Evolutionary conservation across 2,113 vertebrate genomes (phyloP), one percentile per base, ranked within the genome.

Genomic region (Nannobrachium achirus): DNA sequence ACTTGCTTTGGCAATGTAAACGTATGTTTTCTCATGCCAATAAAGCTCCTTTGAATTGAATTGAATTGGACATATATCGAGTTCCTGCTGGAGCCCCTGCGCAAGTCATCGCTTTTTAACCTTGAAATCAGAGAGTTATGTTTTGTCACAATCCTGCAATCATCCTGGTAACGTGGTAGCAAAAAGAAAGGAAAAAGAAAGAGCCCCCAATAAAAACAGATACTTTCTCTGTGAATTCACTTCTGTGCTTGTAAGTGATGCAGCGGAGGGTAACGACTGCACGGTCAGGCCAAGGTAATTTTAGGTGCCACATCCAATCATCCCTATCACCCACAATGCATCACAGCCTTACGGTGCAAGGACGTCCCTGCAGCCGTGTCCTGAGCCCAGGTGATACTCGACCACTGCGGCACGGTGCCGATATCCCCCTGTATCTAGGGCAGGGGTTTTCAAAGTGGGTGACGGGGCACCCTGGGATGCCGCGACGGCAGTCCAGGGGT

Each of bases 291-390:
- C 75, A 58, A 52, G 78, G 82, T 83, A 73, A 88, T 89, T 86
- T 79, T 40, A 66, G 60, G 75, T 85, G 90, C 82, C 89, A 87
- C 80, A 59, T 85, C 76, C 85, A 91, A 90, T 90, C 88, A 92
- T 69, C 69, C 39, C 73, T 69, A 72, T 76, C 76, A 69, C 77
- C 78, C 55, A 68, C 79, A 84, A 86, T 76, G 78, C 68, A 79
- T 83, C 70, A 63, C 88, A 82, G 86, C 75, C 73, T 5, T 53
- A 76, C 69, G 79, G 71, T 5, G 8, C 57, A 50, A 62, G 1
- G 25, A 55, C 73, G 1, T 25, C 71, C 71, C 71, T 62, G 53
- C 62, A 45, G 72, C 69, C 63, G 51, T 66, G 67, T 67, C 76
- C 61, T 80, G 71, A 19, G 74, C 63, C 25, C 74, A 86, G 80